These are phyloP conservation scores for Drosophila cognata DNA, from an alignment of 2,888 invertebrate genomes.

Conservation along the genomic window DNA sequence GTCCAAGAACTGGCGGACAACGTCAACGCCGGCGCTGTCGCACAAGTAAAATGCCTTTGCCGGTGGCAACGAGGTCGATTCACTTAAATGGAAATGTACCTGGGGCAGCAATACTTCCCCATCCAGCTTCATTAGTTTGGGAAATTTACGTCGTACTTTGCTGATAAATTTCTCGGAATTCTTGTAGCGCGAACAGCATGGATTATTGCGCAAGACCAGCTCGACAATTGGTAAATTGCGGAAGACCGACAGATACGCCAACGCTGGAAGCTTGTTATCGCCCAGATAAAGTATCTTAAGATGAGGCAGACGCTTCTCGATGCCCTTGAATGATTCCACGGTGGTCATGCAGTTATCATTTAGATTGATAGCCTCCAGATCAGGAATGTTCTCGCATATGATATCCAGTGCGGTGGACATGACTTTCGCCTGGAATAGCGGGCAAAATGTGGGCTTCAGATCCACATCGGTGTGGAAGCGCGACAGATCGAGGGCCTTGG, in stretches of 20 bases:
- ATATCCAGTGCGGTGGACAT: conserved; percentile 91
- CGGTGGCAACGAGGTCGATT: conserved; percentile 84
- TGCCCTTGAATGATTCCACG: conserved; percentile 88
- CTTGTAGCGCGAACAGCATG: conserved; percentile 48
- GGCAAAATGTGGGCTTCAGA: conserved; percentile 90
- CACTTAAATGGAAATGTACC: conserved; percentile 93
- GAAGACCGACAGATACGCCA: conserved; percentile 86
- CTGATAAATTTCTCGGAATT: conserved; percentile 85
- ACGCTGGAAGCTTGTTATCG: conserved; percentile 89
- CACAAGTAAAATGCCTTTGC: conserved; percentile 43
- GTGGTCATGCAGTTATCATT: conserved; percentile 91
- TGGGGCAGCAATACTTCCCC: conserved; percentile 69
- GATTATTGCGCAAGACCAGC: conserved; percentile 88
- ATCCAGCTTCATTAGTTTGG: conserved; percentile 91
- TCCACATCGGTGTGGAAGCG: conserved; percentile 92
- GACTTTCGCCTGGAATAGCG: conserved; percentile 90
- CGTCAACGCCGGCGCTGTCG: conserved; percentile 71
- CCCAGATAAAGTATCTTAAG: conserved; percentile 92
- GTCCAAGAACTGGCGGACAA: conserved; percentile 91
- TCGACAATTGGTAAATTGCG: conserved; percentile 91
- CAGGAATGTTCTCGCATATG: conserved; percentile 93
- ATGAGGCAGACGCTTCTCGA: conserved; percentile 89
- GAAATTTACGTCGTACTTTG: conserved; percentile 94
- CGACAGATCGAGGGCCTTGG: conserved; percentile 90
- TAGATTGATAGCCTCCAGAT: conserved; percentile 92